A percentile compares a stretch with the other conserved stretches of the same genome.
phyloP scores from a whole-genome alignment of 2,113 vertebrate species.

The Rhinichthys klamathensis region DNA sequence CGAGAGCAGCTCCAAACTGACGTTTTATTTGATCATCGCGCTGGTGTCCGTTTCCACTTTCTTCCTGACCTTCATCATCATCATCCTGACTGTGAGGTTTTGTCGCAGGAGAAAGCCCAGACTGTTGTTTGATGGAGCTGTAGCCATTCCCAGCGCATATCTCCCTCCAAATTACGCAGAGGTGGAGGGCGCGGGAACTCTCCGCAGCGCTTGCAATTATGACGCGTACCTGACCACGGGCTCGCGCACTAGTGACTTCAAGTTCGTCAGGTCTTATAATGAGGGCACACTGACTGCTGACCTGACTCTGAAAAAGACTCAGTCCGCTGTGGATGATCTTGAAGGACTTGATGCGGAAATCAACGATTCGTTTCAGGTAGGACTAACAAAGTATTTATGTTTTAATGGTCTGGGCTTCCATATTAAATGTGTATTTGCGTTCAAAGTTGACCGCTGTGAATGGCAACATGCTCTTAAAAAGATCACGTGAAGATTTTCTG shows the following conservation, averaged over 20 bases:
- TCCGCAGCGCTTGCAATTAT: conserved; percentile 15
- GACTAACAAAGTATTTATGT: neutral
- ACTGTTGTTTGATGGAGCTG: conserved; percentile 40
- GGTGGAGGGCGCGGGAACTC: conserved; percentile 27
- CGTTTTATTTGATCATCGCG: conserved; percentile 70
- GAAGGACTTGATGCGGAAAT: neutral
- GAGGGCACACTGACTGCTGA: conserved; percentile 50
- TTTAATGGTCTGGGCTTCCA: too few species aligned
- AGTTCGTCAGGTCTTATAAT: conserved; percentile 59
- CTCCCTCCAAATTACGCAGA: conserved; percentile 29
- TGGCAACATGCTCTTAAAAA: too few species aligned
- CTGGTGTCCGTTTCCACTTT: conserved; percentile 69
- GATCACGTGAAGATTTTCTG: too few species aligned
- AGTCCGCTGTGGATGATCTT: neutral
- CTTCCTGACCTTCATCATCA: conserved; percentile 72
- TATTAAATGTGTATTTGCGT: too few species aligned
- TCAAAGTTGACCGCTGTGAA: too few species aligned
- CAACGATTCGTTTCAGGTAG: neutral
- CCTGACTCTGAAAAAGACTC: conserved; percentile 45
- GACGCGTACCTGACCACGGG: conserved; percentile 50
- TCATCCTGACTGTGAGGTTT: conserved; percentile 32
- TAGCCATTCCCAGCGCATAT: conserved; percentile 21
- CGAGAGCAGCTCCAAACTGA: conserved; percentile 63
- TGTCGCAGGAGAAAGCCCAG: conserved; percentile 35
- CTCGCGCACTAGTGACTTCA: conserved; percentile 60